Conservation (phyloP, 1,140 invertebrate species). For the Holotrichia oblita region DNA sequence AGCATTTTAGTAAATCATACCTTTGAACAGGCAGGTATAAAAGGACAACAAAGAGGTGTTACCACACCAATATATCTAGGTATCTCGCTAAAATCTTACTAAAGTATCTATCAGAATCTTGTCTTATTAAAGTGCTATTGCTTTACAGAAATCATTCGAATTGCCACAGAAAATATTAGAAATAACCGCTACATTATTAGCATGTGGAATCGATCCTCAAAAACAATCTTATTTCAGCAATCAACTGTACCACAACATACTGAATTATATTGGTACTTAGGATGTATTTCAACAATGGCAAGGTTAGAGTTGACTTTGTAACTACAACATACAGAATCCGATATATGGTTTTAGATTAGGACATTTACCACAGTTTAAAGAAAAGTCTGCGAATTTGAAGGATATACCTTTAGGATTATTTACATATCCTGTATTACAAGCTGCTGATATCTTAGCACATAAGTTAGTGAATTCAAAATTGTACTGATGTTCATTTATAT, state of each 20-base stretch:
- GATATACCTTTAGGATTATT: conserved; percentile 87
- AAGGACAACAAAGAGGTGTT: no score
- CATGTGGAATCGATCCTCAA: conserved; percentile 89
- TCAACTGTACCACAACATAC: conserved; percentile 85
- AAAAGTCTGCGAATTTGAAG: conserved; percentile 80
- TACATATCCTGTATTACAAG: conserved; percentile 93
- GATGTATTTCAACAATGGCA: conserved; percentile 85
- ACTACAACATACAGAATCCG: background rate
- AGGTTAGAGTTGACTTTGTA: conserved; percentile 53
- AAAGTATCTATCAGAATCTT: background rate
- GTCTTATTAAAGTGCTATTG: background rate
- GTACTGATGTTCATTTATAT: background rate
- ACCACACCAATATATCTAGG: no score
- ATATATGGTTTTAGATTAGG: conserved; percentile 66
- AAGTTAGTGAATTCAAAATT: conserved; percentile 68
- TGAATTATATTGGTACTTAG: conserved; percentile 90
- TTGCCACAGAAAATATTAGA: conserved; percentile 78
- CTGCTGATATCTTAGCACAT: conserved; percentile 94
- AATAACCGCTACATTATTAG: conserved; percentile 86
- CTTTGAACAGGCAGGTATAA: no score
- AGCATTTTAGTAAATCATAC: no score
- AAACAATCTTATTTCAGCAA: conserved; percentile 89
- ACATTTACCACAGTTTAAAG: conserved; percentile 92
- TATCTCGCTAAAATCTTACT: no score
- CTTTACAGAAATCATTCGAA: conserved; percentile 68